A percentile compares a stretch with the other conserved stretches of the same genome.
These are phyloP conservation scores for Stenodera caucasica DNA, from an alignment of 2,888 invertebrate genomes.

Conservation along the genomic window DNA sequence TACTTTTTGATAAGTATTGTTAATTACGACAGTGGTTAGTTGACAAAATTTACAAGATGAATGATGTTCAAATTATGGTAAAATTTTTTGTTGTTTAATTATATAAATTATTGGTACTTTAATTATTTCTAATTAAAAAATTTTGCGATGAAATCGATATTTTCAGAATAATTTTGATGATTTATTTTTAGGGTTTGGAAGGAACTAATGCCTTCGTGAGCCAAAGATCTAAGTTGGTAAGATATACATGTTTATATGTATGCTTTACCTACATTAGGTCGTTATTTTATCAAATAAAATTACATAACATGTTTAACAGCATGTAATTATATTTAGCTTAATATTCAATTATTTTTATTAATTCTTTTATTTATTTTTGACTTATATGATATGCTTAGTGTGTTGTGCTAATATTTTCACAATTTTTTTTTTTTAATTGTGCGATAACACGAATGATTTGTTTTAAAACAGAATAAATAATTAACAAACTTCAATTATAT, in stretches of 20 bases:
- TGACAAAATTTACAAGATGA: not conserved
- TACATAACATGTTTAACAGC: slow-evolving; percentile 1
- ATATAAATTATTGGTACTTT: too few species aligned
- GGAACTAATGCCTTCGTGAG: slow-evolving; percentile 58
- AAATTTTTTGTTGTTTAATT: too few species aligned
- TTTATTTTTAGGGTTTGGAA: slow-evolving; percentile 57
- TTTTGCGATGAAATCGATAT: not conserved
- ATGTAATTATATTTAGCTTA: not conserved
- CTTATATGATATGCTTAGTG: slow-evolving; percentile 4
- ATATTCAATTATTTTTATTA: not conserved
- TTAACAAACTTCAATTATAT: too few species aligned
- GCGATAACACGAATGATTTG: not conserved
- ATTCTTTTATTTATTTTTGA: slow-evolving; percentile 9
- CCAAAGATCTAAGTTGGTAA: slow-evolving; percentile 59
- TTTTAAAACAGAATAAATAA: too few species aligned
- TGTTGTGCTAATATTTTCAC: not conserved
- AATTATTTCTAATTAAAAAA: too few species aligned
- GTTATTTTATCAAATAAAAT: slow-evolving; percentile 23
- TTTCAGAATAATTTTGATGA: slow-evolving; percentile 8
- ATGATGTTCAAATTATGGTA: not conserved
- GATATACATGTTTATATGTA: slow-evolving; percentile 52
- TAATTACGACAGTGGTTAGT: not conserved
- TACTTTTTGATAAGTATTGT: not conserved
- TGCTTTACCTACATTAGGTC: slow-evolving; percentile 46
- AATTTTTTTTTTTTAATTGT: not conserved